Base-by-base conservation (phyloP, 2,888 invertebrate genomes). In the Leucoma salicis region DNA sequence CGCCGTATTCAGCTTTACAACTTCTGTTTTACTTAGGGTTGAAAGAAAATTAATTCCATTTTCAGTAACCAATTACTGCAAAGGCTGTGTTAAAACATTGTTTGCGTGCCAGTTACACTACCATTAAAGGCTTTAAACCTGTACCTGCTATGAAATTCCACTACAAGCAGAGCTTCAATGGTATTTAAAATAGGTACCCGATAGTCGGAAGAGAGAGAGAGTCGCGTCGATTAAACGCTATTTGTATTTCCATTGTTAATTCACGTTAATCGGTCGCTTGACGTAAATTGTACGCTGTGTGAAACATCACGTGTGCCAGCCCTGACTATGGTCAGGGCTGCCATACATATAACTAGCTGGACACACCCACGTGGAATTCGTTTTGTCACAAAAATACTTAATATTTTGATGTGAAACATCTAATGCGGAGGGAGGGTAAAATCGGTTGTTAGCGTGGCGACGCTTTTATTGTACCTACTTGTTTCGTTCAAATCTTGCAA, bases 181-280 rank as follows among this genome's bases (percentile, higher is more conserved):
- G 14, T 27, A 34, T 31, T 35, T 18, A 29, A 14, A 14, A 13
- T 29, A 16, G 24, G 16, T 8, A 8, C n/a, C 3, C 12, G 16
- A 28, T 25, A 8, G 13, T 11, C 21, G 21, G 11, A 16, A n/a
- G n/a, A 7, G 8, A 6, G 21, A 21, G 21, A 21, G 21, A 15
- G 11, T 3, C 38, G 18, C 35, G 27, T 32, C 42, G 13, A 58
- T 51, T 47, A 49, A 54, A 48, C 31, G 42, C 42, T 42, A 52
- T 57, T 54, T 50, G 42, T 49, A 48, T 43, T 35, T 53, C 40
- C 53, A 57, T 58, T 54, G 44, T 57, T 57, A 55, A 63, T 60
- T 49, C 46, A 43, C 35, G 47, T 31, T 46, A 54, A 55, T 53
- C 50, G 49, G 29, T 25, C 39, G 35, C 3, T 40, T 32, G 46